Conservation (phyloP, 2,113 vertebrate genomes). For the Falcunculus frontatus region DNA sequence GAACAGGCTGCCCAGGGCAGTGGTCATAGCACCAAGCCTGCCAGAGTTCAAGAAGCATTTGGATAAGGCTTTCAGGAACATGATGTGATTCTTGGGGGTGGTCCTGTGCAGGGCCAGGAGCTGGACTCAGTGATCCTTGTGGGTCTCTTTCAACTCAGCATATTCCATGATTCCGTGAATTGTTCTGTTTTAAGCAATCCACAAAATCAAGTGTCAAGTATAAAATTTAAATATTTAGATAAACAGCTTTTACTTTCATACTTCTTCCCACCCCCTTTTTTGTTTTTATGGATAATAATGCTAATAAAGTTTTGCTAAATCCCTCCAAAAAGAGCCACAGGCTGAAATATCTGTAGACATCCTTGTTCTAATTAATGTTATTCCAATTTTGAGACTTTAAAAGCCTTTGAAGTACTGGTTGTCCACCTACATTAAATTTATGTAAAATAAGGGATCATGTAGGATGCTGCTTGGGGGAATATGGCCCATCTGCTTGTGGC, state of each 20-base stretch:
- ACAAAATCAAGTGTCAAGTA: not conserved
- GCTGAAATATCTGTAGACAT: not conserved
- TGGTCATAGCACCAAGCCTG: not conserved
- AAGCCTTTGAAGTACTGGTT: not conserved
- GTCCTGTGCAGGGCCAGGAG: not conserved
- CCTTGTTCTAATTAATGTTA: not conserved
- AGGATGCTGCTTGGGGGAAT: not conserved
- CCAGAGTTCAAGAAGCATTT: not conserved
- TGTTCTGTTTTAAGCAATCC: not conserved
- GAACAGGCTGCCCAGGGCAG: not conserved
- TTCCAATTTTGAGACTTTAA: not conserved
- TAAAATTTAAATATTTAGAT: not conserved
- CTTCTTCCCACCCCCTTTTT: not conserved
- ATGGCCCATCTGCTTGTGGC: not conserved
- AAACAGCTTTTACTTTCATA: not conserved
- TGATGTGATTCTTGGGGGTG: not conserved
- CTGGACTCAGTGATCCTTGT: rapidly evolving
- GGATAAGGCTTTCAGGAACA: not conserved
- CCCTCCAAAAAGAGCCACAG: not conserved
- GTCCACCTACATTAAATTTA: not conserved
- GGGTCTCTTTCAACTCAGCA: not conserved
- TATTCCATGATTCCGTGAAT: not conserved
- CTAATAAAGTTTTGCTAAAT: not conserved
- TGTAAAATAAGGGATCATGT: not conserved
- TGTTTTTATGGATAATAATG: not conserved